Evolutionary conservation across 1,140 invertebrate species (phyloP).

Genomic region (Drosophila melanogaster): Release_6_plus_ISO1_MT NT_033779.5:13711001-13711500

Average conservation of each 20-base stretch:
- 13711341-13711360: background rate
- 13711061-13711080: conserved; percentile 71
- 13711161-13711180: conserved; percentile 14
- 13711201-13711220: conserved; percentile 53
- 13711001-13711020: conserved; percentile 60
- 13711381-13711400: background rate
- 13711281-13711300: conserved; percentile 17
- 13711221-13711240: conserved; percentile 60
- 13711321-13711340: background rate
- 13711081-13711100: conserved; percentile 28
- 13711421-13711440: background rate
- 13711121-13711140: conserved; percentile 75
- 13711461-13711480: background rate
- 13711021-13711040: conserved; percentile 60
- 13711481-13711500: conserved; percentile 15
- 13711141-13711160: conserved; percentile 76
- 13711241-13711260: conserved; percentile 70
- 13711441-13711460: conserved; percentile 26
- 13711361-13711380: background rate
- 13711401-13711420: background rate
- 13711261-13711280: conserved; percentile 33
- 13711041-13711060: conserved; percentile 4
- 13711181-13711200: conserved; percentile 17
- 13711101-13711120: conserved; percentile 46
- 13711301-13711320: conserved; percentile 1